phyloP scores from a whole-genome alignment of 2,888 invertebrate genomes.

The Hydraecia micacea region DNA sequence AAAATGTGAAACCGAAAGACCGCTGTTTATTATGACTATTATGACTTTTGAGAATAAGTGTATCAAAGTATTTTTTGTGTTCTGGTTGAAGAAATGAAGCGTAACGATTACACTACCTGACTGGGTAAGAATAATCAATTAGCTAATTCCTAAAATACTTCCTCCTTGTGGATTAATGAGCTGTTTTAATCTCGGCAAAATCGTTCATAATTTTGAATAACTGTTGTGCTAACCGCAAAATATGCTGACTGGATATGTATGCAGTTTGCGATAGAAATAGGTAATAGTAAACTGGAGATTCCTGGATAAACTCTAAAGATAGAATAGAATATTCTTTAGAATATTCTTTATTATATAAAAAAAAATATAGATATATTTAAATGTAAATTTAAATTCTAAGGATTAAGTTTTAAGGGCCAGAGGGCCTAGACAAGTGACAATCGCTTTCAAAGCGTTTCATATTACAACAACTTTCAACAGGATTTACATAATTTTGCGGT shows the following conservation, averaged over 20 bases:
- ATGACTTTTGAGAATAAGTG: constrained; percentile 14
- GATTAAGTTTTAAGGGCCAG: not conserved
- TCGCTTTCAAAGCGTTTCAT: not conserved
- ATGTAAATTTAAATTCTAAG: too few species aligned
- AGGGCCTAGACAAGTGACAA: not conserved
- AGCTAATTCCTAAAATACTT: not conserved
- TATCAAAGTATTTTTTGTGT: not conserved
- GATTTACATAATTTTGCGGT: not conserved
- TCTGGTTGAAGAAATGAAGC: not conserved
- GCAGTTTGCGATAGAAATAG: not conserved
- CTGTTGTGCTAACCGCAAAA: too few species aligned
- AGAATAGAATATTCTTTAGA: too few species aligned
- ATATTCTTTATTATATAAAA: too few species aligned
- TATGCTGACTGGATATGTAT: not conserved
- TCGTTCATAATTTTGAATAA: not conserved
- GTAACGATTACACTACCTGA: not conserved
- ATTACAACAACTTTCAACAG: not conserved
- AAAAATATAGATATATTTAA: too few species aligned
- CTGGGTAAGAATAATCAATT: not conserved
- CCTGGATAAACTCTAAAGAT: not conserved
- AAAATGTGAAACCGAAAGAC: constrained; percentile 18
- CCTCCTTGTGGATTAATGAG: not conserved
- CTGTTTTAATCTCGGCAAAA: not conserved
- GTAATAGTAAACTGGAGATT: not conserved
- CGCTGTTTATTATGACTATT: too few species aligned